Evolutionary conservation across 2,888 invertebrate species (phyloP).

Genomic region (Meta bourneti): DNA sequence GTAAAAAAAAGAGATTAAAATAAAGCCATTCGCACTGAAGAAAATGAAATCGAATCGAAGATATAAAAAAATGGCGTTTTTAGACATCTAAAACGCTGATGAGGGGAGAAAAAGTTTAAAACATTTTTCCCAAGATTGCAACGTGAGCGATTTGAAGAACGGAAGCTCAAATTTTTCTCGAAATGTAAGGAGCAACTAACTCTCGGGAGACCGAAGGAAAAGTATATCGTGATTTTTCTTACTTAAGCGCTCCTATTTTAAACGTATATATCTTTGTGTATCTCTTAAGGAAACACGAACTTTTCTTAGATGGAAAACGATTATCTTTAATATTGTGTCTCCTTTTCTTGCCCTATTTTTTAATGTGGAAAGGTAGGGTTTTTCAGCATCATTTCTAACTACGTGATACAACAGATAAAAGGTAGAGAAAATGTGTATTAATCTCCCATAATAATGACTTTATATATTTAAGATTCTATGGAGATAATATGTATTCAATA

Average conservation of each 20-base stretch:
- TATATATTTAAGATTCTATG: too few species aligned
- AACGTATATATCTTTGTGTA: constrained; percentile 26
- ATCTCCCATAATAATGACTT: too few species aligned
- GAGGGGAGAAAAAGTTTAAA: constrained; percentile 23
- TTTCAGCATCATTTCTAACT: too few species aligned
- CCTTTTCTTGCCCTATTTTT: background rate
- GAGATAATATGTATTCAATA: too few species aligned
- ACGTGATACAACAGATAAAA: too few species aligned
- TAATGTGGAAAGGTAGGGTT: background rate
- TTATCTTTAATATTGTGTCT: constrained; percentile 35
- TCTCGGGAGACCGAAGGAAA: constrained; percentile 18
- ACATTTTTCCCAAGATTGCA: constrained; percentile 23
- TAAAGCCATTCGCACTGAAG: constrained; percentile 26
- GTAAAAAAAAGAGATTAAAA: constrained; percentile 47
- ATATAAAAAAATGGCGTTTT: constrained; percentile 29
- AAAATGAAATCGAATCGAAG: constrained; percentile 58
- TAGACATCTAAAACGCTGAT: constrained; percentile 40
- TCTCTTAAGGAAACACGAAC: constrained; percentile 7
- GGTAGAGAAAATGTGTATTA: too few species aligned
- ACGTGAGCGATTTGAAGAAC: constrained; percentile 41
- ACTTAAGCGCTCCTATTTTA: constrained; percentile 27
- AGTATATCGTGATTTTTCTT: constrained; percentile 49
- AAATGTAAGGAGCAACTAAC: constrained; percentile 39
- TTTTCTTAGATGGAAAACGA: constrained; percentile 21
- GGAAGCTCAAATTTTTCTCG: constrained; percentile 33